These are phyloP conservation scores for Barbus barbus DNA, from an alignment of 2,113 vertebrate species.

Conservation along the genomic window DNA sequence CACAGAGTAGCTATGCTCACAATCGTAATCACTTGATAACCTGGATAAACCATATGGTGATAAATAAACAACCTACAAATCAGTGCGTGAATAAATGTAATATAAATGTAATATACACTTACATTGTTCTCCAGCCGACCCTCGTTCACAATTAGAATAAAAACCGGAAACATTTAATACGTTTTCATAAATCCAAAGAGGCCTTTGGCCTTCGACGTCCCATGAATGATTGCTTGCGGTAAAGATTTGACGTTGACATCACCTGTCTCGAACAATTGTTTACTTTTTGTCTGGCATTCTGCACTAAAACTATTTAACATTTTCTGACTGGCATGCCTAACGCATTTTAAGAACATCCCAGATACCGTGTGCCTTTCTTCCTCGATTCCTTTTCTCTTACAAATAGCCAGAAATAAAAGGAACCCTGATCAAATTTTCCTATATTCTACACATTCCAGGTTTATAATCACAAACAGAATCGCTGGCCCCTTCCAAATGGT, in stretches of 20 bases:
- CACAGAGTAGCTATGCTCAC: not conserved
- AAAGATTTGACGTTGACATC: slow-evolving; percentile 54
- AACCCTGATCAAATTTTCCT: slow-evolving; percentile 14
- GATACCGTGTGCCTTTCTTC: not conserved
- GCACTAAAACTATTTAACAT: slow-evolving; percentile 44
- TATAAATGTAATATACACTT: not conserved
- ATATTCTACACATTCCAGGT: slow-evolving; percentile 40
- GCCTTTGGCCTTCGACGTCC: slow-evolving; percentile 35
- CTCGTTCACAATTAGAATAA: not conserved
- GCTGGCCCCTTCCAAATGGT: slow-evolving; percentile 44
- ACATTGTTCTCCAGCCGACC: not conserved
- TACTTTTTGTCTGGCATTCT: slow-evolving; percentile 52
- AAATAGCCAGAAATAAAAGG: slow-evolving; percentile 10
- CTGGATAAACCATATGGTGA: not conserved
- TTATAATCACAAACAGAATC: slow-evolving; percentile 56
- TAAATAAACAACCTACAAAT: not conserved
- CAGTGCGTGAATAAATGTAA: not conserved
- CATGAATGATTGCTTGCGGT: not conserved
- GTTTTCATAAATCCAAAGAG: not conserved
- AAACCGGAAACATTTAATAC: too few species aligned
- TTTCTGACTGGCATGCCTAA: slow-evolving; percentile 5
- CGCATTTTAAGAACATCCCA: slow-evolving; percentile 6
- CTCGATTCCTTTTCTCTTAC: not conserved
- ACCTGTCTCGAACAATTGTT: slow-evolving; percentile 40
- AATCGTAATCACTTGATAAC: not conserved